These are phyloP conservation scores for Plectus sambesii DNA, from an alignment of 1,140 invertebrate genomes.

Conservation along the genomic window DNA sequence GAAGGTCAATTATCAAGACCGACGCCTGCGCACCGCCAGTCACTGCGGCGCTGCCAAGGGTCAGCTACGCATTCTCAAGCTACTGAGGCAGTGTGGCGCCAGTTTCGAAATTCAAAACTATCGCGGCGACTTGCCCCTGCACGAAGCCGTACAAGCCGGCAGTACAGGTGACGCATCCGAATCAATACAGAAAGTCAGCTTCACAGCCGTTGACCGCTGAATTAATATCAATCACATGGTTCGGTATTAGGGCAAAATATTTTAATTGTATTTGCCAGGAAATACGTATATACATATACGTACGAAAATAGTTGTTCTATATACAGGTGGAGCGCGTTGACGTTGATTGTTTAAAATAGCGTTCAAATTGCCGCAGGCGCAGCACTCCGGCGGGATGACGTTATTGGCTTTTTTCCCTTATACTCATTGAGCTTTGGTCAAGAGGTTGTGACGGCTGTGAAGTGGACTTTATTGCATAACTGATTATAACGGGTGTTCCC, in stretches of 20 bases:
- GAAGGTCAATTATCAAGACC: conserved; percentile 61
- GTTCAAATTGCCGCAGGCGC: too few relatives aligned
- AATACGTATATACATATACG: conserved; percentile 1
- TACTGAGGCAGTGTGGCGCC: conserved; percentile 65
- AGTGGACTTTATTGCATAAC: conserved; percentile 5
- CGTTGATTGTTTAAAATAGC: too few relatives aligned
- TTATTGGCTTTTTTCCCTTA: conserved; percentile 10
- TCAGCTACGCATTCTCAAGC: conserved; percentile 68
- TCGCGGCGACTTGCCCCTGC: conserved; percentile 75
- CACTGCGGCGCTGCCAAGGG: conserved; percentile 90
- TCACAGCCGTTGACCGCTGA: too few relatives aligned
- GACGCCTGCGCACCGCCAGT: conserved; percentile 48
- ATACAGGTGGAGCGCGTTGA: too few relatives aligned
- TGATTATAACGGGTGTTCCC: conserved; percentile 9
- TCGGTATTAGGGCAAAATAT: neutral
- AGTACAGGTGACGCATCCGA: conserved; percentile 55
- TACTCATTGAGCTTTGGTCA: neutral
- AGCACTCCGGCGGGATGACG: conserved; percentile 1
- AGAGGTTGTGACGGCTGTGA: conserved; percentile 1
- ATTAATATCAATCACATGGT: neutral
- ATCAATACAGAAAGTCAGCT: conserved; percentile 8
- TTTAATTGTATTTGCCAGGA: neutral
- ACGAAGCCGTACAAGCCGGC: conserved; percentile 84
- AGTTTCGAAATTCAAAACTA: conserved; percentile 84
- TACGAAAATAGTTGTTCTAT: too few relatives aligned